A percentile compares a stretch with the other conserved stretches of the same genome.
Conservation (phyloP, 1,140 invertebrate species). For the Drosophila baimaii region DNA sequence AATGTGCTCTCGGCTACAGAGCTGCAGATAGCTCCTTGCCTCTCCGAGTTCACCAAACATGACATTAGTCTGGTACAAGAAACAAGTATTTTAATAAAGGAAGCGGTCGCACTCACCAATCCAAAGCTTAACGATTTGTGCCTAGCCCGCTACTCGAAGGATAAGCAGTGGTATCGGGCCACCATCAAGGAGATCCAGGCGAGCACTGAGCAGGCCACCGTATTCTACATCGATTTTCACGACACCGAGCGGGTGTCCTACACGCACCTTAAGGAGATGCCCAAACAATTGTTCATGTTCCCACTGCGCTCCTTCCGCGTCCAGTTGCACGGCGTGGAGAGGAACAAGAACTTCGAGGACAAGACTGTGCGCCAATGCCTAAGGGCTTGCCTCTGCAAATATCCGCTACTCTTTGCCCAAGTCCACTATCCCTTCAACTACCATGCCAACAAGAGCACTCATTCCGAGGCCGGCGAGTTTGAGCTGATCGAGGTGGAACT, state of each 20-base stretch:
- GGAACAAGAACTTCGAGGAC: conserved; percentile 44
- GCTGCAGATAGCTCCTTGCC: conserved; percentile 62
- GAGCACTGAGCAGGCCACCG: conserved; percentile 42
- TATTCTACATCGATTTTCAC: conserved; percentile 73
- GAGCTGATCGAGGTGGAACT: conserved; percentile 55
- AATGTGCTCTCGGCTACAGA: conserved; percentile 57
- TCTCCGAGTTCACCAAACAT: conserved; percentile 66
- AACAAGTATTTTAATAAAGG: conserved; percentile 52
- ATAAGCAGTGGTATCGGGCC: conserved; percentile 77
- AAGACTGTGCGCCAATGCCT: conserved; percentile 42
- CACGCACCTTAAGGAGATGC: conserved; percentile 57
- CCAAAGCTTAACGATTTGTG: conserved; percentile 51
- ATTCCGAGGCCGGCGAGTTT: not conserved
- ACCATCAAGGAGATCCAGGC: conserved; percentile 59
- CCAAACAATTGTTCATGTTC: conserved; percentile 56
- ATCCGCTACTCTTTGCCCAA: conserved; percentile 37
- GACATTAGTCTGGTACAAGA: conserved; percentile 48
- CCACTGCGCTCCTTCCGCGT: conserved; percentile 69
- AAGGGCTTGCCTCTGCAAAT: conserved; percentile 26
- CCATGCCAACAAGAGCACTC: conserved; percentile 7
- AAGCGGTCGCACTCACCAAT: conserved; percentile 22
- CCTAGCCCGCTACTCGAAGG: conserved; percentile 59
- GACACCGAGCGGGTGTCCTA: conserved; percentile 56
- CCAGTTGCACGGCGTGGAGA: conserved; percentile 52
- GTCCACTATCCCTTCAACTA: conserved; percentile 48